Conservation (phyloP, 2,797 vertebrate genomes). For the Lemur catta region DNA sequence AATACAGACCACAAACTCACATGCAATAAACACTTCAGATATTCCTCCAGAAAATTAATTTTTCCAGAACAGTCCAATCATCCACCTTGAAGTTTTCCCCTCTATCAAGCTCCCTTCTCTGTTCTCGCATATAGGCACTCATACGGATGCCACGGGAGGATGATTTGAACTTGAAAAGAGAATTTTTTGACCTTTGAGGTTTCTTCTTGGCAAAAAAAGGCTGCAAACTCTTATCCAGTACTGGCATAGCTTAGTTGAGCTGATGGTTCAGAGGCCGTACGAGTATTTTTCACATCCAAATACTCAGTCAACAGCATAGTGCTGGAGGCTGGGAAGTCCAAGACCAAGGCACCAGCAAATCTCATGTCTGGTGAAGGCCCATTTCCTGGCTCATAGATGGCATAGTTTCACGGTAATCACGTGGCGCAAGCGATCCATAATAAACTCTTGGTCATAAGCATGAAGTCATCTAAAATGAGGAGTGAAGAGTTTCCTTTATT, state of each 20-base stretch:
- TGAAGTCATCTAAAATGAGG: background rate
- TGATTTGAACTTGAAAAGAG: slow-evolving; percentile 98
- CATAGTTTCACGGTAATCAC: too few species aligned
- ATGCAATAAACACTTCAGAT: background rate
- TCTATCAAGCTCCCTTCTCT: slow-evolving; percentile 96
- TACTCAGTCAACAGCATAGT: slow-evolving; percentile 94
- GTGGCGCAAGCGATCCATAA: background rate
- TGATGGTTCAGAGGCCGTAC: slow-evolving; percentile 91
- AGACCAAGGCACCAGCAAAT: too few species aligned
- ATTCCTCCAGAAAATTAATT: background rate
- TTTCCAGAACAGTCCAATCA: background rate
- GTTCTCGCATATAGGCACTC: slow-evolving; percentile 96
- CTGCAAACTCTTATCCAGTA: slow-evolving; percentile 94
- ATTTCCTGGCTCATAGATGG: too few species aligned
- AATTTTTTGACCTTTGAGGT: slow-evolving; percentile 93
- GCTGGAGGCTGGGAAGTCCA: too few species aligned
- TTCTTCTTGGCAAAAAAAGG: slow-evolving; percentile 98
- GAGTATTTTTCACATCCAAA: slow-evolving; percentile 97
- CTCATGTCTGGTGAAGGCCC: too few species aligned
- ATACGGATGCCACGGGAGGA: slow-evolving; percentile 98
- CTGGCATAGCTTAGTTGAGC: slow-evolving; percentile 95
- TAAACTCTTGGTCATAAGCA: background rate
- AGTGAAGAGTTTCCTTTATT: background rate
- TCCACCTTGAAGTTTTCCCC: slow-evolving; percentile 95
- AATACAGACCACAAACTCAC: background rate